These are phyloP conservation scores for Lepus americanus DNA, from an alignment of 2,113 vertebrate genomes.

Conservation along the genomic window DNA sequence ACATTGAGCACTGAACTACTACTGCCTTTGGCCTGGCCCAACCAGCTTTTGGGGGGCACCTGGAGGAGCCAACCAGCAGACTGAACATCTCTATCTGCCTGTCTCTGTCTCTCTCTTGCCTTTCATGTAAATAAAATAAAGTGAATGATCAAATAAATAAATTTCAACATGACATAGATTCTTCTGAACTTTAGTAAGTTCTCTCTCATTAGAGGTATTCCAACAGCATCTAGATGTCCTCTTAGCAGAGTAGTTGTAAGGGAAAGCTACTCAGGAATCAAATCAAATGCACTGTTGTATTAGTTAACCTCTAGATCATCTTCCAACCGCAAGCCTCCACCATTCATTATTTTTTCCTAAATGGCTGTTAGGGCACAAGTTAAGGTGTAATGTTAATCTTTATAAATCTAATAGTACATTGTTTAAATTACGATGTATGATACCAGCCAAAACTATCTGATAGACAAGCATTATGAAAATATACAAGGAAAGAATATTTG, in stretches of 20 bases:
- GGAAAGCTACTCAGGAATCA: neutral
- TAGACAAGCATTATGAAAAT: slow-evolving; percentile 41
- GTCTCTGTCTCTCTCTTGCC: too few relatives aligned
- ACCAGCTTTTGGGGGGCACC: too few relatives aligned
- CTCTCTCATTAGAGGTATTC: neutral
- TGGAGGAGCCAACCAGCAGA: too few relatives aligned
- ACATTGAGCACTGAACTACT: too few relatives aligned
- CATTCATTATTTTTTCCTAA: neutral
- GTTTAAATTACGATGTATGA: neutral
- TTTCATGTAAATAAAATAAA: too few relatives aligned
- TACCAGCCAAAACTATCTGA: slow-evolving; percentile 18
- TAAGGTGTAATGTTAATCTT: neutral
- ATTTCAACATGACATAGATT: too few relatives aligned
- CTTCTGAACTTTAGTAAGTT: neutral
- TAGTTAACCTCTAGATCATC: neutral
- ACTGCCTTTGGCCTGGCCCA: too few relatives aligned
- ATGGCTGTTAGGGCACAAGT: neutral
- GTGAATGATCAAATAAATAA: too few relatives aligned
- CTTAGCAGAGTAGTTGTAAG: neutral
- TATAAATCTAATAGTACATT: neutral
- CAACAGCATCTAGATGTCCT: neutral
- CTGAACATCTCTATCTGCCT: too few relatives aligned
- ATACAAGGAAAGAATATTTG: slow-evolving; percentile 55
- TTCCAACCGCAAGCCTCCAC: neutral
- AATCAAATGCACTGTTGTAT: neutral